Evolutionary conservation across 2,888 invertebrate genomes (phyloP).

Genomic region (Cartodere bifasciata): DNA sequence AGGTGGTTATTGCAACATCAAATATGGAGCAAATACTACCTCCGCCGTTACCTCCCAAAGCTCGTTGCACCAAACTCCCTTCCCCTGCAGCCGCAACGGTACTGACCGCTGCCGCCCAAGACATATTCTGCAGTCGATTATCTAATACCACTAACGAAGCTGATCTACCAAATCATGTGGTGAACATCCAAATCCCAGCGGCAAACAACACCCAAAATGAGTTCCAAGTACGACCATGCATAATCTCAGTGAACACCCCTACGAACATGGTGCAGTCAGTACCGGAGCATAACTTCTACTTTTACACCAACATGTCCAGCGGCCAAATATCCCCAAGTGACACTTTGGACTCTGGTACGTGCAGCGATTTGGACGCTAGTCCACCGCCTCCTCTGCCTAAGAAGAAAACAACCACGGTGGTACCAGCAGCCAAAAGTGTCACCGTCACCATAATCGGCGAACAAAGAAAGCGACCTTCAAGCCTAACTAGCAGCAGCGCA

Average conservation of each 20-base stretch:
- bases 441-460: conserved; percentile 45
- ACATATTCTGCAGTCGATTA: conserved; percentile 28
- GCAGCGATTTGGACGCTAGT: conserved; percentile 69
- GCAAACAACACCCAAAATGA: conserved; percentile 14
- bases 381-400: conserved; percentile 56
- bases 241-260: conserved; percentile 43
- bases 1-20: no score
- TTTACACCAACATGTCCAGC: conserved; percentile 61
- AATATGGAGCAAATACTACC: no score
- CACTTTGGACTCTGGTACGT: conserved; percentile 72
- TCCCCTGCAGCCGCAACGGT: conserved; percentile 35
- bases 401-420: conserved; percentile 42
- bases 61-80: conserved; percentile 29
- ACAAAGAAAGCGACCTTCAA: conserved; percentile 30
- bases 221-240: conserved; percentile 40
- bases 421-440: conserved; percentile 31
- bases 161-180: conserved; percentile 46
- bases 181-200: conserved; percentile 49
- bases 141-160: conserved; percentile 24
- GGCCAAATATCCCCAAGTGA: conserved; percentile 76
- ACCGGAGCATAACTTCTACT: conserved; percentile 29
- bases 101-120: conserved; percentile 30
- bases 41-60: conserved; percentile 45
- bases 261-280: conserved; percentile 28
- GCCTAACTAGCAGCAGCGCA: conserved; percentile 48